A percentile compares a stretch with the other conserved stretches of the same genome.
phyloP scores from a whole-genome alignment of 2,797 vertebrate species.

The Moxostoma hubbsi region DNA sequence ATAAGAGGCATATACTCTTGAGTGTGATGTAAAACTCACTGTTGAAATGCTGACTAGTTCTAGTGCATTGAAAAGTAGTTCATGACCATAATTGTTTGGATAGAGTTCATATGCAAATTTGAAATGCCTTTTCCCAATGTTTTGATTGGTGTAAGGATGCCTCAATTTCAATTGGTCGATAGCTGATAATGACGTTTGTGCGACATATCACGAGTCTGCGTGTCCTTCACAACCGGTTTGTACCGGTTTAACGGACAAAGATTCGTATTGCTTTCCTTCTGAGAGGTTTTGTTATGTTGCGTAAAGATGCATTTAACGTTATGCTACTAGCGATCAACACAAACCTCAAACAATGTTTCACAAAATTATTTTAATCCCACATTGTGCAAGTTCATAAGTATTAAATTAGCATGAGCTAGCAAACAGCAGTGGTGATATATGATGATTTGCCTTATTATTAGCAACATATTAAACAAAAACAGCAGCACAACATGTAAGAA shows the following conservation, averaged over 20 bases:
- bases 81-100: neutral
- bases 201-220: neutral
- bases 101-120: constrained; percentile 34
- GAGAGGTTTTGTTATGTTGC: too few species aligned
- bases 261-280: neutral
- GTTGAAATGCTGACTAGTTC: neutral
- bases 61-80: neutral
- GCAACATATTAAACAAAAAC: neutral
- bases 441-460: neutral
- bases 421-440: neutral
- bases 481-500: neutral
- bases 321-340: too few species aligned
- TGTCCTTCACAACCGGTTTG: constrained; percentile 38
- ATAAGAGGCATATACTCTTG: too few species aligned
- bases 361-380: neutral
- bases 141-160: constrained; percentile 36
- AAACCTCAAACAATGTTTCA: neutral
- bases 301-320: too few species aligned
- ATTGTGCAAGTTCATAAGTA: neutral
- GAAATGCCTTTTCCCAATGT: rapidly evolving
- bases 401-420: constrained; percentile 4
- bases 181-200: neutral
- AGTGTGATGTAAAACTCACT: too few species aligned
- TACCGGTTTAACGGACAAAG: constrained; percentile 53
- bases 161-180: constrained; percentile 32